These are phyloP conservation scores for Holothuria glaberrima DNA, from an alignment of 35 echinoderm and acorn worm genomes.

Conservation along the genomic window DNA sequence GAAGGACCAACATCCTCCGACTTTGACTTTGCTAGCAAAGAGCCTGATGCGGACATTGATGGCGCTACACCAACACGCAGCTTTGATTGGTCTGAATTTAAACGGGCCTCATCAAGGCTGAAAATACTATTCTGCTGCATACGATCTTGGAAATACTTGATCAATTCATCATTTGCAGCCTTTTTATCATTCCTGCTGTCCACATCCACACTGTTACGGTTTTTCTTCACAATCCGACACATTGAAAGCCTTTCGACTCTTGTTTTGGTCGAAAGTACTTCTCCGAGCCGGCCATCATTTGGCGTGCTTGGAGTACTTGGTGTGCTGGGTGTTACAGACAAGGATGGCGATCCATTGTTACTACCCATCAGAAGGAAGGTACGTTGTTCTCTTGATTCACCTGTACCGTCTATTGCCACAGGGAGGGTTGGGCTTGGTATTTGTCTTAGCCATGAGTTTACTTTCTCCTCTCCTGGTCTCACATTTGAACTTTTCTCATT, in stretches of 20 bases:
- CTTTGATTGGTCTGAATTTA: constrained; percentile 39
- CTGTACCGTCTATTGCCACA: constrained; percentile 28
- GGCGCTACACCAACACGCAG: background rate
- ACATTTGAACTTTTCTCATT: constrained; percentile 56
- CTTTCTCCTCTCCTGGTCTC: constrained; percentile 46
- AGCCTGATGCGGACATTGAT: background rate
- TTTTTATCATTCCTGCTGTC: constrained; percentile 53
- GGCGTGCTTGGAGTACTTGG: constrained; percentile 81
- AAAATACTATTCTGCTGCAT: constrained; percentile 90
- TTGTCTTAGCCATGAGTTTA: constrained; percentile 49
- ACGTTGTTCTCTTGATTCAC: constrained; percentile 19
- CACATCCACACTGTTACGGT: constrained; percentile 70
- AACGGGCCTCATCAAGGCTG: constrained; percentile 81
- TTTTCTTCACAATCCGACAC: constrained; percentile 80
- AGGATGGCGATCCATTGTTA: constrained; percentile 34
- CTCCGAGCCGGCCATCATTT: constrained; percentile 32
- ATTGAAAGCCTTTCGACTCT: constrained; percentile 41
- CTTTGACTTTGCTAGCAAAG: constrained; percentile 1
- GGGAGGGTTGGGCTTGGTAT: constrained; percentile 47
- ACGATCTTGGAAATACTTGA: constrained; percentile 56
- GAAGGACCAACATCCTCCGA: constrained; percentile 17
- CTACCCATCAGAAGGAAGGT: constrained; percentile 6
- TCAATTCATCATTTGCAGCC: constrained; percentile 48
- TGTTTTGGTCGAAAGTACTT: constrained; percentile 46
- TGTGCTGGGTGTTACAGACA: constrained; percentile 74